A percentile compares a stretch with the other conserved stretches of the same genome.
These are phyloP conservation scores for Eulithis testata DNA, from an alignment of 2,888 invertebrate genomes.

Conservation along the genomic window DNA sequence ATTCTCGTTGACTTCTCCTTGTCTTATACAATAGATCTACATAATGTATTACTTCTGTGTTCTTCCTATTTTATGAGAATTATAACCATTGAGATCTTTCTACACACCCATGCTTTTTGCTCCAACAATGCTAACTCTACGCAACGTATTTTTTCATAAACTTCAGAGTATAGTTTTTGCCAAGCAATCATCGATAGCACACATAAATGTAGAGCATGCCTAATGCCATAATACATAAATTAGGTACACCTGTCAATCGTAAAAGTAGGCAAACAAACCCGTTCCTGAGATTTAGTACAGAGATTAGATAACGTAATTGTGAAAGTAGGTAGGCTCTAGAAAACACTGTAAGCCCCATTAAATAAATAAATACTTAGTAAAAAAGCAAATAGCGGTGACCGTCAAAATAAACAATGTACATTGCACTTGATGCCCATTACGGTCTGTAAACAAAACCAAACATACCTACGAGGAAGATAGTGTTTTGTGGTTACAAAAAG, in stretches of 20 bases:
- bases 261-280: constrained; percentile 15
- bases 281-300: constrained; percentile 9
- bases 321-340: neutral
- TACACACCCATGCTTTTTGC: too few species aligned
- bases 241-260: constrained; percentile 20
- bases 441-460: too few species aligned
- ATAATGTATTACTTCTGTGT: too few species aligned
- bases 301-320: constrained; percentile 8
- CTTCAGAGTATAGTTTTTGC: neutral
- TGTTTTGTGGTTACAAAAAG: constrained; percentile 4
- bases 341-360: neutral
- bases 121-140: too few species aligned
- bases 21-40: too few species aligned
- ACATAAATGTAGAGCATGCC: constrained; percentile 22
- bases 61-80: too few species aligned
- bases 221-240: constrained; percentile 13
- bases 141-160: too few species aligned
- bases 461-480: neutral
- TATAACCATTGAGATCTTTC: too few species aligned
- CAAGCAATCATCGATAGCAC: neutral
- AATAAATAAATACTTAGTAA: neutral
- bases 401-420: too few species aligned
- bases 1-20: too few species aligned
- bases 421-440: too few species aligned
- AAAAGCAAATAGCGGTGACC: neutral